These are phyloP conservation scores for Sinhomidia bicolor DNA, from an alignment of 2,888 invertebrate genomes.

Conservation along the genomic window DNA sequence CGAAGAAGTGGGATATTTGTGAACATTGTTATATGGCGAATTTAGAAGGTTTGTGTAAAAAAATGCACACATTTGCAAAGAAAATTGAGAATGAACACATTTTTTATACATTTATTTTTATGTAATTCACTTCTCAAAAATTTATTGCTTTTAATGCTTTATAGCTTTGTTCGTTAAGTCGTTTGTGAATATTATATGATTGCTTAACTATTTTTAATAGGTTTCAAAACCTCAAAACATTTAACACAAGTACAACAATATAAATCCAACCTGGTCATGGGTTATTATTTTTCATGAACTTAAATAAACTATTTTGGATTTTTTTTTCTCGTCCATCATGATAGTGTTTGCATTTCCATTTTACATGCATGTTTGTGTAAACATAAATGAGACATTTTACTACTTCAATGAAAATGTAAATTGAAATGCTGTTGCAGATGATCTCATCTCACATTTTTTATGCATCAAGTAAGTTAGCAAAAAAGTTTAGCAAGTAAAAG, in stretches of 20 bases:
- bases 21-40: slow-evolving; percentile 64
- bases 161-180: no score
- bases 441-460: neutral
- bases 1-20: slow-evolving; percentile 58
- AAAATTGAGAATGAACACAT: neutral
- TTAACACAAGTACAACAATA: no score
- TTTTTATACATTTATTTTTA: neutral
- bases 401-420: no score
- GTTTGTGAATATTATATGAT: no score
- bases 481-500: neutral
- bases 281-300: no score
- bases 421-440: neutral
- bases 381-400: neutral
- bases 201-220: no score
- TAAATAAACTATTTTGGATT: no score
- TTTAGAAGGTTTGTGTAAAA: slow-evolving; percentile 66
- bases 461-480: neutral
- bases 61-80: neutral
- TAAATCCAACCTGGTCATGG: no score
- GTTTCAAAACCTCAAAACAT: no score
- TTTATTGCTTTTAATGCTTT: neutral
- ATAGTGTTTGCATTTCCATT: no score
- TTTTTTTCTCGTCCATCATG: neutral
- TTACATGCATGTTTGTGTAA: no score
- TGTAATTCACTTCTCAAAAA: neutral